These are phyloP conservation scores for Campoletis sonorensis DNA, from an alignment of 1,140 invertebrate genomes.

Conservation along the genomic window DNA sequence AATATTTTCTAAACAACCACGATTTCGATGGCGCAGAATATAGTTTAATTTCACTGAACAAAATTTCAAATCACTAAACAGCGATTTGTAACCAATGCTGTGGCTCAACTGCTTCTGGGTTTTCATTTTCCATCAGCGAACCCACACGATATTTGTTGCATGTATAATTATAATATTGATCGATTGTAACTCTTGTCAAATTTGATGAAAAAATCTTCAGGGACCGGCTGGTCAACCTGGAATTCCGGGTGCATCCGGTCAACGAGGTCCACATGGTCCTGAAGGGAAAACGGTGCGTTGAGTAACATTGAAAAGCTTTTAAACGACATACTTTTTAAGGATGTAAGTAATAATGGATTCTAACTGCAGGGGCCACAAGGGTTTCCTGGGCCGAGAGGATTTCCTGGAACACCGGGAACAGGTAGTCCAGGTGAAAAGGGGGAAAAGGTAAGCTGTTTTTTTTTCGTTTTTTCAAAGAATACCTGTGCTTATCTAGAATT, in stretches of 20 bases:
- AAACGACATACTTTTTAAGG: background rate
- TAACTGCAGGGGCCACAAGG: slow-evolving; percentile 55
- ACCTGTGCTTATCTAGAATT: too few relatives aligned
- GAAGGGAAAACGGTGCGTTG: slow-evolving; percentile 58
- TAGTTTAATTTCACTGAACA: too few relatives aligned
- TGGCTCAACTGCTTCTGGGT: too few relatives aligned
- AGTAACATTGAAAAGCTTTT: slow-evolving; percentile 10
- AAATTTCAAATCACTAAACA: too few relatives aligned
- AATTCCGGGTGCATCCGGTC: slow-evolving; percentile 59
- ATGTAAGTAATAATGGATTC: background rate
- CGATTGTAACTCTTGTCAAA: too few relatives aligned
- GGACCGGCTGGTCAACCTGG: slow-evolving; percentile 67
- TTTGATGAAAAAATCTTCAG: background rate
- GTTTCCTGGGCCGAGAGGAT: slow-evolving; percentile 65
- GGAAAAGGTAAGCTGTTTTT: slow-evolving; percentile 31
- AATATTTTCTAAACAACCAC: too few relatives aligned
- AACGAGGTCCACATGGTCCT: slow-evolving; percentile 63
- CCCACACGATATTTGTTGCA: background rate
- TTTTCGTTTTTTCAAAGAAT: too few relatives aligned
- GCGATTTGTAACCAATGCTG: too few relatives aligned
- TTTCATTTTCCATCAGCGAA: background rate
- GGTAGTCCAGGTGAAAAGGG: slow-evolving; percentile 56
- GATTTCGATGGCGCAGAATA: too few relatives aligned
- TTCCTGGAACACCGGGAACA: slow-evolving; percentile 58
- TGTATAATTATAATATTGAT: too few relatives aligned